Percentiles rank a stretch among this genome's conserved stretches.
phyloP scores from a whole-genome alignment of 35 echinoderm and acorn worm genomes.

The Diadema setosum region DNA sequence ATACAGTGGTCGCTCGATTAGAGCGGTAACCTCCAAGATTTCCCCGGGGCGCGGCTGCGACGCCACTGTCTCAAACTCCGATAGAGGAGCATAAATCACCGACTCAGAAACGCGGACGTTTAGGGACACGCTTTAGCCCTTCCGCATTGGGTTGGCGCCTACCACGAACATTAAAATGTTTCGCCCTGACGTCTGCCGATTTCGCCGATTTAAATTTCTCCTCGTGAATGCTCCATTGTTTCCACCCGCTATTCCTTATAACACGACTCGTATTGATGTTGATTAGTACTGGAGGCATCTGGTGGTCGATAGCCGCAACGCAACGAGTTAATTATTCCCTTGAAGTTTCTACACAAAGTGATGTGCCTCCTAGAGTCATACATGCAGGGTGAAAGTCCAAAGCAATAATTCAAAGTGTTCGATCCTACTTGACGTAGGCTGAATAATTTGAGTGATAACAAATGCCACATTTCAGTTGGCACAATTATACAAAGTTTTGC shows the following conservation, averaged over 20 bases:
- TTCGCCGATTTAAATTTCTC: not conserved
- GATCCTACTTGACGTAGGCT: too few species aligned
- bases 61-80: slow-evolving; percentile 10
- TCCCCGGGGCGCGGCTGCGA: not conserved
- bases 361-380: too few species aligned
- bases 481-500: too few species aligned
- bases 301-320: not conserved
- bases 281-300: not conserved
- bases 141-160: not conserved
- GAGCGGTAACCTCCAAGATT: not conserved
- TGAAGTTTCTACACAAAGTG: too few species aligned
- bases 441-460: too few species aligned
- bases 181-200: not conserved
- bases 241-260: too few species aligned
- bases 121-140: not conserved
- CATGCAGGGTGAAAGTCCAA: too few species aligned
- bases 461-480: too few species aligned
- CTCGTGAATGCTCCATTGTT: not conserved
- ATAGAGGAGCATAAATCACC: slow-evolving; percentile 27
- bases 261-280: not conserved
- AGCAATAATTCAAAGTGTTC: too few species aligned
- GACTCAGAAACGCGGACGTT: not conserved
- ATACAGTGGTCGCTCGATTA: not conserved
- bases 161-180: not conserved
- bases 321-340: not conserved